A percentile compares a stretch with the other conserved stretches of the same genome.
Evolutionary conservation across 1,140 invertebrate species (phyloP).

Genomic region (Monomorium pharaonis): DNA sequence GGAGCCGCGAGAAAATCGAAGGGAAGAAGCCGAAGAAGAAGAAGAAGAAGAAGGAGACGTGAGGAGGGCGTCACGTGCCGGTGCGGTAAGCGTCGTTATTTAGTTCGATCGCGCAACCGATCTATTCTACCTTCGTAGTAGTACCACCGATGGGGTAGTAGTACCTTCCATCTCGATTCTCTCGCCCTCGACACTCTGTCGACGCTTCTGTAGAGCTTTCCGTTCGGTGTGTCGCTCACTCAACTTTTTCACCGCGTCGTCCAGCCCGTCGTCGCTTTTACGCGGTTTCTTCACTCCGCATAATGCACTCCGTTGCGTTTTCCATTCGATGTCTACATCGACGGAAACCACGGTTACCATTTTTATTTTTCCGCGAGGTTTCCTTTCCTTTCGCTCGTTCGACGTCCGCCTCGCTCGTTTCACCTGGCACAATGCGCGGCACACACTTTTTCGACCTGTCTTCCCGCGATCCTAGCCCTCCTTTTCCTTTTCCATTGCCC

Average conservation of each 20-base stretch:
- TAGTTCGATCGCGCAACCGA: slow-evolving; percentile 57
- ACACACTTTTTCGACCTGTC: neutral
- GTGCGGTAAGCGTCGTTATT: slow-evolving; percentile 64
- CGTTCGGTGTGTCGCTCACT: neutral
- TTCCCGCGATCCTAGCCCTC: neutral
- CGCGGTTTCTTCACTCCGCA: slow-evolving; percentile 12
- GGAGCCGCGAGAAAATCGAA: neutral
- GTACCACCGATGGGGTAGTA: too few species aligned
- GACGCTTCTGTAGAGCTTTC: neutral
- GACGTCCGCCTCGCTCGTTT: neutral
- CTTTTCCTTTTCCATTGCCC: neutral
- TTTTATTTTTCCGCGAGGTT: slow-evolving; percentile 49
- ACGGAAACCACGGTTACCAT: neutral
- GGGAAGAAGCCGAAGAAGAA: neutral
- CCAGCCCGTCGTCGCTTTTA: slow-evolving; percentile 14
- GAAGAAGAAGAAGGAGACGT: too few species aligned
- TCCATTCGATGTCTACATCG: slow-evolving; percentile 7
- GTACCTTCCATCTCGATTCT: slow-evolving; percentile 30
- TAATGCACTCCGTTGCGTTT: slow-evolving; percentile 45
- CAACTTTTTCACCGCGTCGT: neutral
- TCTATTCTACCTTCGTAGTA: slow-evolving; percentile 44
- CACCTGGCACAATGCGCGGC: neutral
- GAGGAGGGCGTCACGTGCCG: slow-evolving; percentile 31
- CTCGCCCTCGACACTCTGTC: neutral
- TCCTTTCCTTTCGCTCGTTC: neutral